These are phyloP conservation scores for Tryphoninae sp. DNA, from an alignment of 2,888 invertebrate species.

Conservation along the genomic window DNA sequence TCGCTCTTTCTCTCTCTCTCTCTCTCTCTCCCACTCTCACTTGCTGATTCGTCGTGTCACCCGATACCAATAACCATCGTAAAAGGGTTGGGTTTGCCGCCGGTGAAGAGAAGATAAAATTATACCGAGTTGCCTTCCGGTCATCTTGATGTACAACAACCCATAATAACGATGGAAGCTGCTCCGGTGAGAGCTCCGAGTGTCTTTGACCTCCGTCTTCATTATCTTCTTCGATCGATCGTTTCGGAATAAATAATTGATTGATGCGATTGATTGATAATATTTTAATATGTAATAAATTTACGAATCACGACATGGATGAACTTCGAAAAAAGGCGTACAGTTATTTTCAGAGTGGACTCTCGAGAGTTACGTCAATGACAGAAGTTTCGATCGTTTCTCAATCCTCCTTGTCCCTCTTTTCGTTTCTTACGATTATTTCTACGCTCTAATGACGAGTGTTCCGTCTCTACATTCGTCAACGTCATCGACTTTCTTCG, in stretches of 20 bases:
- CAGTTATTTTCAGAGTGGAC: neutral
- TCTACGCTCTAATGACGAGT: no score
- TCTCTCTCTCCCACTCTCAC: neutral
- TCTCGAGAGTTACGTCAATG: neutral
- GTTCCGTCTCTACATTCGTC: no score
- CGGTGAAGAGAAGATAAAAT: constrained; percentile 57
- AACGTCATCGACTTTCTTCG: neutral
- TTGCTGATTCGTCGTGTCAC: constrained; percentile 51
- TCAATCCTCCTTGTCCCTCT: neutral
- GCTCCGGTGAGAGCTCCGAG: constrained; percentile 32
- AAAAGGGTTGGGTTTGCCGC: constrained; percentile 58
- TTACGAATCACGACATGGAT: constrained; percentile 17
- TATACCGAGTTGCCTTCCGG: constrained; percentile 65
- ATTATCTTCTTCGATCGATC: constrained; percentile 11
- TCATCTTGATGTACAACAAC: constrained; percentile 57
- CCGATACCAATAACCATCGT: constrained; percentile 64
- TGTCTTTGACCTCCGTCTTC: constrained; percentile 56
- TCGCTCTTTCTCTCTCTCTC: neutral
- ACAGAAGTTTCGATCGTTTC: neutral
- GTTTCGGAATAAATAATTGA: constrained; percentile 47
- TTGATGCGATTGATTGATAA: constrained; percentile 54
- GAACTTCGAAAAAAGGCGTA: constrained; percentile 33
- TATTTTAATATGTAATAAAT: constrained; percentile 52
- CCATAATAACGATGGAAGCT: constrained; percentile 55
- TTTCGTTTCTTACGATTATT: neutral